Conservation (phyloP, 1,140 invertebrate species). For the Drosophila obscura region DNA sequence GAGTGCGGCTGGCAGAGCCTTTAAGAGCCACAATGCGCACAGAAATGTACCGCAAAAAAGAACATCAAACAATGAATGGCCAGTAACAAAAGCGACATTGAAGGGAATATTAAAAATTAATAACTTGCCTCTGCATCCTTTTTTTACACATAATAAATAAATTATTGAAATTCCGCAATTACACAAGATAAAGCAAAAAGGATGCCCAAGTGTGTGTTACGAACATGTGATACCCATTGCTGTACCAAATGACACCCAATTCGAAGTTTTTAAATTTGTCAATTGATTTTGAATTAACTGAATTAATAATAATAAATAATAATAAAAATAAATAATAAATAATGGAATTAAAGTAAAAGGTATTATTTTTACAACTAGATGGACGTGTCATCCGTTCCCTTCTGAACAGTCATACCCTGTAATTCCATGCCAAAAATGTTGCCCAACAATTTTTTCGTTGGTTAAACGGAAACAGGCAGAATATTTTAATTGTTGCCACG, state of each 20-base stretch:
- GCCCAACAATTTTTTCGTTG: constrained; percentile 23
- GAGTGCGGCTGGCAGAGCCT: constrained; percentile 26
- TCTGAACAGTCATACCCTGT: constrained; percentile 8
- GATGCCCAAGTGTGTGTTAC: background rate
- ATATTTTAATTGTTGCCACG: constrained; percentile 80
- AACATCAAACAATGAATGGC: constrained; percentile 37
- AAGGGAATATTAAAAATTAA: constrained; percentile 72
- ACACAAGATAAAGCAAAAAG: constrained; percentile 52
- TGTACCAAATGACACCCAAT: too few relatives aligned
- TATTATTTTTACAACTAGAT: too few relatives aligned
- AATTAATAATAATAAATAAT: too few relatives aligned
- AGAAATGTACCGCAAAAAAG: constrained; percentile 33
- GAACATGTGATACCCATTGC: background rate
- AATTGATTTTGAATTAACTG: constrained; percentile 6
- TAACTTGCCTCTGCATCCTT: constrained; percentile 58
- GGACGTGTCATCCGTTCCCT: too few relatives aligned
- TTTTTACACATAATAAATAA: constrained; percentile 79
- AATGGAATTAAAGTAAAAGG: background rate
- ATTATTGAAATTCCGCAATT: constrained; percentile 81
- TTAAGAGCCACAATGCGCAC: constrained; percentile 36
- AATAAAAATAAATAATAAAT: too few relatives aligned
- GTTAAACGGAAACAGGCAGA: constrained; percentile 66
- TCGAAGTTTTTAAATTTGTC: too few relatives aligned
- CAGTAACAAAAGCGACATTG: constrained; percentile 43
- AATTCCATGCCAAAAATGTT: background rate